Base-by-base conservation (phyloP, 1,140 invertebrate genomes). In the Saccostrea glomerata region DNA sequence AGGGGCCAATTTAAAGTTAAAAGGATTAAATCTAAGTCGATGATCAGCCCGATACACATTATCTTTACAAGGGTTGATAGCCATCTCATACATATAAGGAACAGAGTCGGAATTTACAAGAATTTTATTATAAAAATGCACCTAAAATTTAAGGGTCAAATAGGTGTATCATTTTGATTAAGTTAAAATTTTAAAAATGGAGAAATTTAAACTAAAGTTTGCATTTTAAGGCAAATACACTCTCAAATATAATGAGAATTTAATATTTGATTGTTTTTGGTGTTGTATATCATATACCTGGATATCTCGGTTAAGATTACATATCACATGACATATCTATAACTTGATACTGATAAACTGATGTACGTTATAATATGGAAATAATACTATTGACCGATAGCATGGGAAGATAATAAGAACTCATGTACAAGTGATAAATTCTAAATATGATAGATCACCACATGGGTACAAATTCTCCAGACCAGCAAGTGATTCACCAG, bases 391-490 rank as follows among this genome's bases (percentile, higher is more conserved):
- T 73, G 23, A 73, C 66, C 66, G 9, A 23, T 73, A 73, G 66
- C n/a, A 73, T 30, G 25, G 66, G 12, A 0, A 77, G 58, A 63
- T 63, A 63, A 20, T 5, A 20, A 0, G 4, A 2, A 20, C 13
- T n/a, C n/a, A 77, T 77, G 30, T 25, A 30, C 7, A 20, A 66
- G 20, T 30, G 70, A 36, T 25, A 20, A 47, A 77, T 30, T 30
- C 25, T 30, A 77, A 77, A 63, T 20, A 63, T 63, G 15, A 63
- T 63, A 63, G n/a, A n/a, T 77, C 70, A 77, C 70, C 30, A 30
- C 13, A 30, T 25, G 30, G 70, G 6, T 77, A 30, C 70, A 30
- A 30, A 36, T 30, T 30, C 15, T 25, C 13, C 30, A 36, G 70
- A 30, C 13, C 13, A 15, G 15, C 12, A 5, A 13, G 25, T 77